Base-by-base conservation (phyloP, 1,140 invertebrate genomes). In the Rhagoletis zephyria region DNA sequence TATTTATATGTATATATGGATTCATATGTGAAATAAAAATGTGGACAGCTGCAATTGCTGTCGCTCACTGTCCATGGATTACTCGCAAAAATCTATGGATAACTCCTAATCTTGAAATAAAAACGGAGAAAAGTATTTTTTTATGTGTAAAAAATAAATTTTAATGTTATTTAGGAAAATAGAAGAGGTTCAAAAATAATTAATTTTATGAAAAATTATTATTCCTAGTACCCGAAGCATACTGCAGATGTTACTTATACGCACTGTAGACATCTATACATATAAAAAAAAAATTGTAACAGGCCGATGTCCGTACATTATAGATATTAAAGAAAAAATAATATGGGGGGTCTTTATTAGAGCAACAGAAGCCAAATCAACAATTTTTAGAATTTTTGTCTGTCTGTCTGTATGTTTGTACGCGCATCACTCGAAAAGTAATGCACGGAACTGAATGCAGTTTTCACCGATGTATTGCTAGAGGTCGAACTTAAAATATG, bases 61-160 rank as follows among this genome's bases (percentile, higher is more conserved):
- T 6, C 64, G 16, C 48, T 81, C 48, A 19, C 45, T 81, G 74
- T 56, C 48, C 74, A 81, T 30, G 74, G n/a, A 81, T 81, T 81
- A 81, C 45, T 81, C 56, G 51, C 51, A 59, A 81, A 59, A 81
- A 56, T 56, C 48, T 59, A 12, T 30, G 48, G 7, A 81, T 81
- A 81, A 81, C 42, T 81, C 74, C 51, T 56, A 56, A 56, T 6
- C 48, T 48, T 81, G 48, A 59, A 56, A 10, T 30, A 16, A 10
- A 59, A 19, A 81, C 10, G 16, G n/a, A 0, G 10, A 42, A 56
- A 56, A n/a, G 45, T 56, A 81, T 56, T 81, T 30, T 30, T 30
- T 30, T 30, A 30, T 30, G 30, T 30, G 30, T 30, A 30, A 48
- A 48, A 48, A 81, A n/a, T 9, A 48, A 56, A 81, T 19, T 81